Evolutionary conservation across 1,140 invertebrate species (phyloP), one percentile per base, ranked within the genome.

Genomic region (Samia ricini): DNA sequence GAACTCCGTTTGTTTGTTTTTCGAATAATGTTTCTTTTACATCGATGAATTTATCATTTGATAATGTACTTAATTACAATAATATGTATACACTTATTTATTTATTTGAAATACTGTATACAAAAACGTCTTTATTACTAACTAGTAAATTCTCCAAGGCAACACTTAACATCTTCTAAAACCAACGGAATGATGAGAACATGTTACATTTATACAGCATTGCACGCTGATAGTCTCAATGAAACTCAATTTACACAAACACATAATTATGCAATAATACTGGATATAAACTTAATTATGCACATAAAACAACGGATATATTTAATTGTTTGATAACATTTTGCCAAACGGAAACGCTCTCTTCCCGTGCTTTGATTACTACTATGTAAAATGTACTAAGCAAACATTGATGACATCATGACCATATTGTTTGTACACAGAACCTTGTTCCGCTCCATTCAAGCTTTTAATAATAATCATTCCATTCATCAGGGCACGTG

Each of bases 351-450:
- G 71, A 68, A 71, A 71, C 50, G 50, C 33, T 60, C 56, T 58
- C 59, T 68, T 61, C 63, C 61, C 36, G 33, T 50, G 59, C 20
- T 26, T 51, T 59, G 51, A 63, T 20, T 29, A 49, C 49, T 42
- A 63, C 65, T n/a, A n/a, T n/a, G 68, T 65, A 61, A 57, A 61
- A 51, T 33, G 24, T 51, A 68, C 54, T 55, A 15, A 42, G 10
- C 33, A 42, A 42, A 42, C 33, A 42, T 42, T 3, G 33, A 42
- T 42, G 33, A 42, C 33, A 42, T 42, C 69, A 69, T 66, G 64
- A 68, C 64, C 64, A 60, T 62, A 68, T 54, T 74, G 68, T 74
- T 74, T 79, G 70, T 69, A 73, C 56, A 70, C 61, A 70, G 55
- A 62, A 59, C 60, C 59, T 69, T 42, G 33, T 42, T 61, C 60